Evolutionary conservation across 1,140 invertebrate genomes (phyloP).

Genomic region (Heliconius nattereri): DNA sequence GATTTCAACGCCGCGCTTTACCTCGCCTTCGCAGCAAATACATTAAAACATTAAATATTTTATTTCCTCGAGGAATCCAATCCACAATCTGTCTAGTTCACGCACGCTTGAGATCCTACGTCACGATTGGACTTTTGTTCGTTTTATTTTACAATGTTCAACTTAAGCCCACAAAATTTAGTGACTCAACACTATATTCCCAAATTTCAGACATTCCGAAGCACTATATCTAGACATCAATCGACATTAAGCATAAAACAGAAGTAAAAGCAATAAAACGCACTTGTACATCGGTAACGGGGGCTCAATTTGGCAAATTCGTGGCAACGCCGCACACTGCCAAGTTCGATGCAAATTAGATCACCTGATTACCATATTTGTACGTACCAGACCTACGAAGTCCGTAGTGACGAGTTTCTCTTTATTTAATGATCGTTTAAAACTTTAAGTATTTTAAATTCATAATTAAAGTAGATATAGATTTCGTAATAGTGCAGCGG

Average conservation of each 20-base stretch:
- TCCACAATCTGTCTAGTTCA: too few relatives aligned
- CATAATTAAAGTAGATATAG: too few relatives aligned
- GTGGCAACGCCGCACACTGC: slow-evolving; percentile 19
- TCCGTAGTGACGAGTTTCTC: not conserved
- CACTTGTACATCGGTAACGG: slow-evolving; percentile 5
- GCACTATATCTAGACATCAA: not conserved
- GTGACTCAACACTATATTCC: not conserved
- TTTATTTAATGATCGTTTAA: not conserved
- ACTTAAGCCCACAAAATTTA: not conserved
- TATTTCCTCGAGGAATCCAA: too few relatives aligned
- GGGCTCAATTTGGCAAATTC: slow-evolving; percentile 25
- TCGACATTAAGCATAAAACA: not conserved
- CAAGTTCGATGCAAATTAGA: slow-evolving; percentile 30
- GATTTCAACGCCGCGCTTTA: too few relatives aligned
- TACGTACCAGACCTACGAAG: not conserved
- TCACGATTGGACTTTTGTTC: too few relatives aligned
- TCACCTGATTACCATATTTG: slow-evolving; percentile 26
- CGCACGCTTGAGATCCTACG: too few relatives aligned
- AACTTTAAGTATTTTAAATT: not conserved
- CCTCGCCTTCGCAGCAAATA: too few relatives aligned
- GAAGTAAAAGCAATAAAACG: slow-evolving; percentile 2
- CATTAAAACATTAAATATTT: too few relatives aligned
- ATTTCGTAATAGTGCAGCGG: too few relatives aligned
- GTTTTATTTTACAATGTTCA: too few relatives aligned
- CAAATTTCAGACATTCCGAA: not conserved